Conservation (phyloP, 2,797 vertebrate genomes). For the Acestrorhynchus altus region DNA sequence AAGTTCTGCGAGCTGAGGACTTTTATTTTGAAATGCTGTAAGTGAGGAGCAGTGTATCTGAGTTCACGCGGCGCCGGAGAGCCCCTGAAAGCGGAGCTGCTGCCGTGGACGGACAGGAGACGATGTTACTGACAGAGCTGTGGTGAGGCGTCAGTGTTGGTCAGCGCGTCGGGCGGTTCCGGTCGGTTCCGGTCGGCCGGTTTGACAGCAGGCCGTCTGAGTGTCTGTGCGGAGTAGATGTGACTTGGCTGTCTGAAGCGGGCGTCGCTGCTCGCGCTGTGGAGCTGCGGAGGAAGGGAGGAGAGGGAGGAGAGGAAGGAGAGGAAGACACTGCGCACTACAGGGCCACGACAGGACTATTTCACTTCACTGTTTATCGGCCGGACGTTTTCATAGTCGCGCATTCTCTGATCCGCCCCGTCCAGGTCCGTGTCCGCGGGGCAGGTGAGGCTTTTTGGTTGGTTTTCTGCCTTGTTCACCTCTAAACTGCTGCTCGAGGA, state of each 20-base stretch:
- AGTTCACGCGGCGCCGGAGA: not conserved
- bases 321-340: slow-evolving; percentile 61
- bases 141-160: not conserved
- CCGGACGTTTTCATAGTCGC: not conserved
- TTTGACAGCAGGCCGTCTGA: not conserved
- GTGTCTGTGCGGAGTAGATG: not conserved
- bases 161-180: not conserved
- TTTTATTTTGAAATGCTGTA: slow-evolving; percentile 24
- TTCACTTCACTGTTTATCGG: slow-evolving; percentile 17
- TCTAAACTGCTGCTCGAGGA: too few species aligned
- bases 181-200: too few species aligned
- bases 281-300: slow-evolving; percentile 61
- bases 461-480: too few species aligned
- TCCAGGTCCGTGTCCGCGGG: too few species aligned
- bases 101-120: slow-evolving; percentile 21
- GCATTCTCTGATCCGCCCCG: not conserved
- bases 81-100: slow-evolving; percentile 24
- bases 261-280: slow-evolving; percentile 16
- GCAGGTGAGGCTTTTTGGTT: too few species aligned
- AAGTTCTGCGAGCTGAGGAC: too few species aligned
- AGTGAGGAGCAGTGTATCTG: not conserved
- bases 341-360: slow-evolving; percentile 33
- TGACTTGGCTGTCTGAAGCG: not conserved
- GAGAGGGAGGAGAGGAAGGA: slow-evolving; percentile 63
- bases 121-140: not conserved